Percentiles rank a stretch among this genome's conserved stretches.
phyloP scores from a whole-genome alignment of 1,140 invertebrate genomes.

The Hyposmocoma kahamanoa region DNA sequence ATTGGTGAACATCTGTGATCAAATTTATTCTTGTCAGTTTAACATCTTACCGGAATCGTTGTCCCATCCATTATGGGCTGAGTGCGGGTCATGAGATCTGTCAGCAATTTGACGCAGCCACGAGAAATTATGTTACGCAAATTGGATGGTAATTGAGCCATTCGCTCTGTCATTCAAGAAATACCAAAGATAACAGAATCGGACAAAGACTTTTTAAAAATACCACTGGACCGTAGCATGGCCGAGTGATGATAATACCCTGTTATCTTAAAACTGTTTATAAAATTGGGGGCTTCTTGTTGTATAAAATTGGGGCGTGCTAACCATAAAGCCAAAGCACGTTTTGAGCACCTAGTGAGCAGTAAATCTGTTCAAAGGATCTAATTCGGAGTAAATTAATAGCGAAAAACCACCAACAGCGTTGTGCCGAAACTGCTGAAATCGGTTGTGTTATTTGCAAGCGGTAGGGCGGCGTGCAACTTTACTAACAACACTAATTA shows the following conservation, averaged over 20 bases:
- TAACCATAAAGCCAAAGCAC: no score
- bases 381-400: no score
- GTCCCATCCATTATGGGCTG: constrained; percentile 35
- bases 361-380: no score
- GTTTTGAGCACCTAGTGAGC: no score
- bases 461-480: constrained; percentile 15
- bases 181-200: constrained; percentile 33
- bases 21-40: constrained; percentile 34
- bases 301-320: no score
- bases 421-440: no score
- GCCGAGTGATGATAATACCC: no score
- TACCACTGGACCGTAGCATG: no score
- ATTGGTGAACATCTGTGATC: constrained; percentile 12
- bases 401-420: no score
- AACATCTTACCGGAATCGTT: constrained; percentile 32
- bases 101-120: constrained; percentile 48
- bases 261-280: no score
- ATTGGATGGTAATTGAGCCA: constrained; percentile 39
- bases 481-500: constrained; percentile 33
- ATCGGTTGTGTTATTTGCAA: constrained; percentile 28
- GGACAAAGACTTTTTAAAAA: no score
- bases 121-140: constrained; percentile 51
- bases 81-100: constrained; percentile 34
- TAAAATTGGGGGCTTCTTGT: no score
- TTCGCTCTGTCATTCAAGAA: constrained; percentile 25